These are phyloP conservation scores for Chaetura pelagica DNA, from an alignment of 2,113 vertebrate genomes.

Conservation along the genomic window DNA sequence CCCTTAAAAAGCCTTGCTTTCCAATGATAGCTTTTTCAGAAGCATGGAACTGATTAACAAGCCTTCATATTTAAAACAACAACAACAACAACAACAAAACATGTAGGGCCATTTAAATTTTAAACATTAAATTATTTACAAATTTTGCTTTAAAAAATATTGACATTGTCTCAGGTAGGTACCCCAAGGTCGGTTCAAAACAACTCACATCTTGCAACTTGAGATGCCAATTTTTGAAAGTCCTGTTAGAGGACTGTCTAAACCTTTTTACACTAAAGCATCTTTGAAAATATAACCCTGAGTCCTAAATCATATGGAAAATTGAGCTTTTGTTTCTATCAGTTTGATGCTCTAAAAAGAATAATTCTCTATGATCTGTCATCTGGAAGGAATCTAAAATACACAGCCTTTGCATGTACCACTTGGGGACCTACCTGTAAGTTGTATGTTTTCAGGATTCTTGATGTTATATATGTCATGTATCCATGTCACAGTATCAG, in stretches of 20 bases:
- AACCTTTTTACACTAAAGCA: background rate
- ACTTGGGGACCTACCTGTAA: background rate
- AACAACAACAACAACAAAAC: too few relatives aligned
- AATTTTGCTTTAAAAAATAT: too few relatives aligned
- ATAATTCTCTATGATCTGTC: background rate
- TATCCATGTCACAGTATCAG: background rate
- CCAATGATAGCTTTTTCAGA: background rate
- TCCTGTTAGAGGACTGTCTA: background rate
- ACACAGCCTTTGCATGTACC: background rate
- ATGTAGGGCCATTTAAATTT: too few relatives aligned
- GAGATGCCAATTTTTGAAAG: background rate
- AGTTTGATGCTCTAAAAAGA: background rate
- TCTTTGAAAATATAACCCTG: background rate
- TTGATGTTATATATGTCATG: background rate
- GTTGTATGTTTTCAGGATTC: background rate
- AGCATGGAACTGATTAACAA: background rate
- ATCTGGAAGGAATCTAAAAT: background rate
- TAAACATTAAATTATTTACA: too few relatives aligned
- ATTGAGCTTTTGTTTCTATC: background rate
- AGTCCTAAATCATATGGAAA: background rate
- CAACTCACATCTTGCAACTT: background rate
- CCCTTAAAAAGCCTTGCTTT: background rate
- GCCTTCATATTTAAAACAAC: background rate
- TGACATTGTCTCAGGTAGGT: background rate
- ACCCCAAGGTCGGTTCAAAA: background rate